Conservation (phyloP, 2,888 invertebrate species). For the Digitonthophagus gazella region DNA sequence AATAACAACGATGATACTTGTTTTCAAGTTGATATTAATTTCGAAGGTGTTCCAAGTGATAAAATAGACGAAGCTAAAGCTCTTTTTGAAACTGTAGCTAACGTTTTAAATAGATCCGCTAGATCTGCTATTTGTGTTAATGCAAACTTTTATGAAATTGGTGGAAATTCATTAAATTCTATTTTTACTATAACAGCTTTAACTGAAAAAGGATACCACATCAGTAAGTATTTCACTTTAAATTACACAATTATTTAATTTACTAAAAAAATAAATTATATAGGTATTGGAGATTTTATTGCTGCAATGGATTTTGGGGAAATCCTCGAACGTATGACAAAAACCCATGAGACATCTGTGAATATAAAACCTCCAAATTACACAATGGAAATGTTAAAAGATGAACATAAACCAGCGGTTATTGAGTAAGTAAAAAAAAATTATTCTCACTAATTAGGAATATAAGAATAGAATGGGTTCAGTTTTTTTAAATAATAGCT, state of each 20-base stretch:
- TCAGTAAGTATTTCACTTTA: conserved; percentile 56
- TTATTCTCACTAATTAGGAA: background rate
- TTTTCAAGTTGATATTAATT: conserved; percentile 65
- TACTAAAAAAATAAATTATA: conserved; percentile 30
- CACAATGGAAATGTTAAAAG: conserved; percentile 56
- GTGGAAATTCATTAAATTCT: conserved; percentile 85
- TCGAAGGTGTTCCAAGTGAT: conserved; percentile 60
- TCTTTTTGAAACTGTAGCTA: conserved; percentile 72
- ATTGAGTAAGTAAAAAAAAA: conserved; percentile 62
- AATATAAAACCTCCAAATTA: conserved; percentile 47
- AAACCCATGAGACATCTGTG: conserved; percentile 37
- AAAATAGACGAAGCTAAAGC: conserved; percentile 63
- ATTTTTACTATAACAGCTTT: conserved; percentile 77
- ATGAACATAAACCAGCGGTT: conserved; percentile 65
- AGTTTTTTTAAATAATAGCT: no score
- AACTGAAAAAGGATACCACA: conserved; percentile 72
- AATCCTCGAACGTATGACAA: conserved; percentile 61
- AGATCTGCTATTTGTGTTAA: conserved; percentile 61
- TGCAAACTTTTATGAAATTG: conserved; percentile 79
- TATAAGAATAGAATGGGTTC: no score
- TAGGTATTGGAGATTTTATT: conserved; percentile 79
- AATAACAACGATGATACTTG: conserved; percentile 64
- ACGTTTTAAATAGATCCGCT: conserved; percentile 66
- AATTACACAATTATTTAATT: background rate
- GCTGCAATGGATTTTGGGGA: conserved; percentile 69